These are phyloP conservation scores for Acromyrmex heyeri DNA, from an alignment of 1,140 invertebrate genomes.

Conservation along the genomic window DNA sequence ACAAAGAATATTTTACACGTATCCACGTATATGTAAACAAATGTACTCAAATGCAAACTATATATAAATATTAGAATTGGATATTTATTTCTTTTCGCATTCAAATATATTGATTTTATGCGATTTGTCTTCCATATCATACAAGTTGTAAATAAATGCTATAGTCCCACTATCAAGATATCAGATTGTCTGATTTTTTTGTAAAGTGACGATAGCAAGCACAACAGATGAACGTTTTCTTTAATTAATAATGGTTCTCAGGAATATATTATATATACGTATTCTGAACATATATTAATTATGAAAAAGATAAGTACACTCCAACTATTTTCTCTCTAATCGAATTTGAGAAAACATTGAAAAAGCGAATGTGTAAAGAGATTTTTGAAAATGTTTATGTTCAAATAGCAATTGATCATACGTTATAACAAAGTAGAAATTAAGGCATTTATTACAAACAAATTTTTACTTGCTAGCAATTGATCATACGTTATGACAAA, in stretches of 20 bases:
- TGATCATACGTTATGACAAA: neutral
- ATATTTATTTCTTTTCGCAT: slow-evolving; percentile 15
- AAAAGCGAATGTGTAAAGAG: neutral
- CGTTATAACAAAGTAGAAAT: neutral
- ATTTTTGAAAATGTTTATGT: slow-evolving; percentile 15
- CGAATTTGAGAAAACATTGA: neutral
- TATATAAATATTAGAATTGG: neutral
- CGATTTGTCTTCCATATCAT: slow-evolving; percentile 48
- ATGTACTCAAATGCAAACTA: neutral
- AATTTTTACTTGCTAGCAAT: neutral
- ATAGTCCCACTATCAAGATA: too few relatives aligned
- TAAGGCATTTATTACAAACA: too few relatives aligned
- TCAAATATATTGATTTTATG: slow-evolving; percentile 25
- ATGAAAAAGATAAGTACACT: neutral
- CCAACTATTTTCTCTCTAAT: neutral
- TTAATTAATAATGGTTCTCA: neutral
- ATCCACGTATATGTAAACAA: neutral
- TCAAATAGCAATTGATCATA: neutral
- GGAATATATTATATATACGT: too few relatives aligned
- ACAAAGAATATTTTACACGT: slow-evolving; percentile 1
- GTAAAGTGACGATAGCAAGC: too few relatives aligned
- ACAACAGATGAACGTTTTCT: too few relatives aligned
- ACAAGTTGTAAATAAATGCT: slow-evolving; percentile 21
- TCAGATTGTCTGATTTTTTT: too few relatives aligned
- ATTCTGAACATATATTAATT: neutral